Percentiles rank a stretch among this genome's conserved stretches.
phyloP scores from a whole-genome alignment of 2,888 invertebrate genomes.

The Lycocerus yunnanus region DNA sequence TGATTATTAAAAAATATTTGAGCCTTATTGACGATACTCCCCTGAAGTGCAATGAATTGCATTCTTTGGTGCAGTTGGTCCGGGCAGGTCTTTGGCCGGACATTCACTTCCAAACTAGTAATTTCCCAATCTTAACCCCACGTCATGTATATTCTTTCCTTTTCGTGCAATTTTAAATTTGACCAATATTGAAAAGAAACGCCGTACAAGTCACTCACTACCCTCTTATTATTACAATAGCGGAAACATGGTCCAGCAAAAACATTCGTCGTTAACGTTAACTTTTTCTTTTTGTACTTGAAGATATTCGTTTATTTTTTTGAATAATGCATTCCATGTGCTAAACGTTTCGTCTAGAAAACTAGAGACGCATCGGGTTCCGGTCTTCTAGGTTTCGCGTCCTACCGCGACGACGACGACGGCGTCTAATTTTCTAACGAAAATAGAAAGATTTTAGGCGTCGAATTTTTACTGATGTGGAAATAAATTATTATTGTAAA shows the following conservation, averaged over 20 bases:
- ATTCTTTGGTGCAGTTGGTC: conserved; percentile 40
- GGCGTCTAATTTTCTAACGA: not conserved
- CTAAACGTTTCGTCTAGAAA: not conserved
- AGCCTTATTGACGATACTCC: conserved; percentile 44
- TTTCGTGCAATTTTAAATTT: conserved; percentile 3
- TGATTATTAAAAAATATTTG: conserved; percentile 3
- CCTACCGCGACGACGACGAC: too few relatives aligned
- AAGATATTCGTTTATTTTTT: not conserved
- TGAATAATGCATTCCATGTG: not conserved
- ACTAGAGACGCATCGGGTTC: not conserved
- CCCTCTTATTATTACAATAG: conserved; percentile 24
- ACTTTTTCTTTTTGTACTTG: conserved; percentile 1
- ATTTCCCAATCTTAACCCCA: conserved; percentile 29
- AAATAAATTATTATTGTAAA: not conserved
- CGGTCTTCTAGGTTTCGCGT: not conserved
- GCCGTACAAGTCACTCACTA: conserved; percentile 4
- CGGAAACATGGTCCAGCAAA: conserved; percentile 29
- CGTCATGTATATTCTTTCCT: conserved; percentile 28
- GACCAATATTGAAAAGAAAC: conserved; percentile 5
- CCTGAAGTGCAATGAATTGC: conserved; percentile 37
- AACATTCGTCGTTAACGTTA: conserved; percentile 19
- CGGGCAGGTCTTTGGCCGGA: conserved; percentile 53
- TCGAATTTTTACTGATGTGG: not conserved
- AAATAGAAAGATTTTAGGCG: not conserved
- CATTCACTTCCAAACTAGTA: conserved; percentile 51